Percentiles rank a stretch among this genome's conserved stretches.
These are phyloP conservation scores for Columba janthina DNA, from an alignment of 2,113 vertebrate genomes.

Conservation along the genomic window DNA sequence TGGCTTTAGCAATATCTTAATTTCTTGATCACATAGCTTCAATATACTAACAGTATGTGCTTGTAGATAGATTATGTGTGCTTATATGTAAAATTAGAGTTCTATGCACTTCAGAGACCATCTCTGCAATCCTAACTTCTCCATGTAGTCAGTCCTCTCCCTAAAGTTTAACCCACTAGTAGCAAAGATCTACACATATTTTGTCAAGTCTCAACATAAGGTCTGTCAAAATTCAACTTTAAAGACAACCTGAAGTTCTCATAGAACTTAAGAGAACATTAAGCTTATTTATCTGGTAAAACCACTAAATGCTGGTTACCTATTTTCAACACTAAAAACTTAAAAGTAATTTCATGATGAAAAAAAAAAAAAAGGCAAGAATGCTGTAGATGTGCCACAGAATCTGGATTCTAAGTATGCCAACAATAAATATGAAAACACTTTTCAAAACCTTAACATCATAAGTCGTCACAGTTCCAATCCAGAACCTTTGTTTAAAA, in stretches of 20 bases:
- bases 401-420: background rate
- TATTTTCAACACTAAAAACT: background rate
- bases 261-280: background rate
- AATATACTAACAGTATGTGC: background rate
- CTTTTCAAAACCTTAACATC: background rate
- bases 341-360: background rate
- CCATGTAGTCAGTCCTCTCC: background rate
- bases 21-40: background rate
- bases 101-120: background rate
- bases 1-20: background rate
- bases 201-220: background rate
- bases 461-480: background rate
- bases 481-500: background rate
- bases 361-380: background rate
- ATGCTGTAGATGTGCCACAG: background rate
- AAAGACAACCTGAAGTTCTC: background rate
- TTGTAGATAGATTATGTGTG: background rate
- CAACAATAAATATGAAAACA: background rate
- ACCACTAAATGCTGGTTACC: background rate
- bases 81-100: background rate
- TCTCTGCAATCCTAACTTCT: background rate
- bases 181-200: background rate
- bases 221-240: background rate
- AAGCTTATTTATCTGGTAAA: background rate
- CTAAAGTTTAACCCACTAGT: background rate